These are phyloP conservation scores for Sardina pilchardus DNA, from an alignment of 2,113 vertebrate species.

Conservation along the genomic window DNA sequence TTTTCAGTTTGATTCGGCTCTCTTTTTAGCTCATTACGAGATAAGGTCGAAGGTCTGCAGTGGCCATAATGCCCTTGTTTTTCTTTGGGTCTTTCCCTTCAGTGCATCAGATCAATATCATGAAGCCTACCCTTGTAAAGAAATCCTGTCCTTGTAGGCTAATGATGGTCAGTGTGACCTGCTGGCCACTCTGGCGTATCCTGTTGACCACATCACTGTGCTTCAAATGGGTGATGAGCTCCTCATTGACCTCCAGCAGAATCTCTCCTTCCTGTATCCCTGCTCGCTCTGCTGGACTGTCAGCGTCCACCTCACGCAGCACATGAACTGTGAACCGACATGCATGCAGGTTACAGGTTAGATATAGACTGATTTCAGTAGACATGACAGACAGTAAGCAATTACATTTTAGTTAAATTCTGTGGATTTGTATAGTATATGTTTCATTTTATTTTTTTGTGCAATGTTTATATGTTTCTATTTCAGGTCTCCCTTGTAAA, in stretches of 20 bases:
- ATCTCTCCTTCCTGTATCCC: slow-evolving; percentile 89
- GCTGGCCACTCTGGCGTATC: slow-evolving; percentile 72
- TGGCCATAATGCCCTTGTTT: too few relatives aligned
- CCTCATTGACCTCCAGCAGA: slow-evolving; percentile 85
- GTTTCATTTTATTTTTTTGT: too few relatives aligned
- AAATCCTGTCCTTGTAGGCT: slow-evolving; percentile 74
- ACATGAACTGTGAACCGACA: slow-evolving; percentile 75
- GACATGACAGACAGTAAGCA: too few relatives aligned
- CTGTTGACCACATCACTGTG: slow-evolving; percentile 81
- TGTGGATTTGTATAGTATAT: too few relatives aligned
- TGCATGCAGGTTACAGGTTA: not conserved
- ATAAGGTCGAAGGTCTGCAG: too few relatives aligned
- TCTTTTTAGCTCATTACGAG: too few relatives aligned
- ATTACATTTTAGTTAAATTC: too few relatives aligned
- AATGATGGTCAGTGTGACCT: slow-evolving; percentile 75
- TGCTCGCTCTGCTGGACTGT: slow-evolving; percentile 80
- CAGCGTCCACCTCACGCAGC: slow-evolving; percentile 83
- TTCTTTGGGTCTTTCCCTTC: too few relatives aligned
- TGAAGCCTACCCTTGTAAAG: slow-evolving; percentile 75
- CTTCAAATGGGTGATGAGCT: slow-evolving; percentile 76
- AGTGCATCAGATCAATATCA: not conserved
- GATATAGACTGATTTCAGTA: not conserved
- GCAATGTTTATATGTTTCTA: too few relatives aligned
- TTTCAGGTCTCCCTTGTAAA: too few relatives aligned
- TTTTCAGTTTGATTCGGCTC: too few relatives aligned